phyloP scores from a whole-genome alignment of 2,888 invertebrate genomes.

The Dryococelus australis region DNA sequence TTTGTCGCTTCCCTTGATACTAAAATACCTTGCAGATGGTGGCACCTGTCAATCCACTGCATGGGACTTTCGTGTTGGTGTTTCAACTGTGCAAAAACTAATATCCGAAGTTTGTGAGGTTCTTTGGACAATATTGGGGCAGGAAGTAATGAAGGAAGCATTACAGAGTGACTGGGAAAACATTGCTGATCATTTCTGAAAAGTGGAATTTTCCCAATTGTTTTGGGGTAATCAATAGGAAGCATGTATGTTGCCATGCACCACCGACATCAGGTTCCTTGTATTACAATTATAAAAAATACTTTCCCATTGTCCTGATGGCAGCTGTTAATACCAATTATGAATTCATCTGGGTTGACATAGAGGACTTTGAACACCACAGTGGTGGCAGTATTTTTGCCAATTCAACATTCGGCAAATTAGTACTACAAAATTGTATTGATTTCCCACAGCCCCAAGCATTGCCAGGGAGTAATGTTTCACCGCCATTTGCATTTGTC shows the following conservation, averaged over 20 bases:
- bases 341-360: not conserved
- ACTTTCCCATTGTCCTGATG: not conserved
- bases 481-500: not conserved
- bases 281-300: not conserved
- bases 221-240: not conserved
- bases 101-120: not conserved
- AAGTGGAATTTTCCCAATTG: not conserved
- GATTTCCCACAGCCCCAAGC: not conserved
- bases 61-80: conserved; percentile 11
- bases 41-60: not conserved
- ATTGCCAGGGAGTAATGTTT: not conserved
- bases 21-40: not conserved
- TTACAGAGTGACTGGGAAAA: not conserved
- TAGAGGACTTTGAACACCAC: not conserved
- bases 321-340: not conserved
- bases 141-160: not conserved
- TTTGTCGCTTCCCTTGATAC: not conserved
- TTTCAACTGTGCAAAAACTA: not conserved
- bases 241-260: not conserved
- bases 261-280: not conserved
- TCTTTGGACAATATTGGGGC: not conserved
- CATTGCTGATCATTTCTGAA: not conserved
- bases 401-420: not conserved
- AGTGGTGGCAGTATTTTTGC: not conserved
- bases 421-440: not conserved